Conservation (phyloP, 1,140 invertebrate genomes). For the Asobara japonica region DNA sequence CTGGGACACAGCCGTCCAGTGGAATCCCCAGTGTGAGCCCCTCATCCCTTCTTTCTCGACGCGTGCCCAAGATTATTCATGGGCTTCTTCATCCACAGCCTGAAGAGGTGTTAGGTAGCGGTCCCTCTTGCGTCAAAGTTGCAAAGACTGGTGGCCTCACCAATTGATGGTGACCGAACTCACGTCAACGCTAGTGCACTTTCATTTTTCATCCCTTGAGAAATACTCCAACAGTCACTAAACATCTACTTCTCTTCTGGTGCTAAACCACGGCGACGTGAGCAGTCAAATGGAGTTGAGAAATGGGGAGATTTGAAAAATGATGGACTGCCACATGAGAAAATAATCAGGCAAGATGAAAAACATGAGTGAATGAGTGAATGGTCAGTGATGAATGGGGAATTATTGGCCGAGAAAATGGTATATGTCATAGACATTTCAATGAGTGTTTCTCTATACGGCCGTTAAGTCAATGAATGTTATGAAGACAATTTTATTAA, state of each 20-base stretch:
- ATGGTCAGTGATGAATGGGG: too few species aligned
- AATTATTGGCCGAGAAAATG: too few species aligned
- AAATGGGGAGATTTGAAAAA: too few species aligned
- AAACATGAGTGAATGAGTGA: too few species aligned
- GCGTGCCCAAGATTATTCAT: slow-evolving; percentile 8
- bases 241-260: neutral
- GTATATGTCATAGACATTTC: too few species aligned
- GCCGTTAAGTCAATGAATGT: too few species aligned
- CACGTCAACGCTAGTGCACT: neutral
- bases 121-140: neutral
- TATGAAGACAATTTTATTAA: too few species aligned
- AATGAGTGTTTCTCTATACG: too few species aligned
- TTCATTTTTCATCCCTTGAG: neutral
- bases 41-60: neutral
- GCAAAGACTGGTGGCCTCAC: neutral
- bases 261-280: too few species aligned
- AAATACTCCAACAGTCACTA: neutral
- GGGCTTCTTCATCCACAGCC: neutral
- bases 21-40: neutral
- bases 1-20: neutral
- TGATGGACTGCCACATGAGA: too few species aligned
- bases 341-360: too few species aligned
- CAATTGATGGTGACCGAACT: neutral
- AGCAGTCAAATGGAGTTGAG: too few species aligned
- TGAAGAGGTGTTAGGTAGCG: neutral